Evolutionary conservation across 2,113 vertebrate species (phyloP), one percentile per base, ranked within the genome.

Genomic region (Nannobrachium achirus): DNA sequence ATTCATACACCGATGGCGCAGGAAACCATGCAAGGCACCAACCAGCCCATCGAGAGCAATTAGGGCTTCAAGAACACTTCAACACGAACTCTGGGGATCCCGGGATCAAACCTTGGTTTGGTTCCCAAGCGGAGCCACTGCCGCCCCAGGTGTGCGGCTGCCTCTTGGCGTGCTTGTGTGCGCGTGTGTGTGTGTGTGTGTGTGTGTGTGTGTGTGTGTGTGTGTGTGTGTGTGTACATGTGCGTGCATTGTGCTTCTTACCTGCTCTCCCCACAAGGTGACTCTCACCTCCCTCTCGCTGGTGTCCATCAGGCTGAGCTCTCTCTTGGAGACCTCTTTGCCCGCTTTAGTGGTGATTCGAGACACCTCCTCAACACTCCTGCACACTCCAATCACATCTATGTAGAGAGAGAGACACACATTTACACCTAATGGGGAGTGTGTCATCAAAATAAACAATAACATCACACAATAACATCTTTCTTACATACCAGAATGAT

Each of bases 381-480:
- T 95, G 76, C 96, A 98, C 89, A 98, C 86, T 51, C 95, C 97
- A 67, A 98, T 96, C 71, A 98, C 88, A 87, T 98, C 96, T 98
- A 16, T 8, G 41, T 15, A 20, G 9, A 76, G 13, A 78, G 13
- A 67, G 15, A 61, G 58, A 56, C 6, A 50, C 3, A 75, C 18
- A 59, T 53, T 11, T 66, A 13, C 8, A 63, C 20, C 15, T 13
- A 56, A 33, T 33, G 3, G 25, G 0, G 25, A 33, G 25, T 33
- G 6, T 33, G 25, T 33, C 25, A 5, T 4, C 6, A 5, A 33
- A 33, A 33, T 5, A 33, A 33, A 33, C 25, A 33, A 33, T 33
- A 33, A 5, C 25, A 33, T 33, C 25, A 33, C 25, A 33, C 25
- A 33, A 33, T 33, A 33, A 33, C 25, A 33, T 33, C 25, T 33